These are phyloP conservation scores for Masticophis lateralis DNA, from an alignment of 2,797 vertebrate genomes.

Conservation along the genomic window DNA sequence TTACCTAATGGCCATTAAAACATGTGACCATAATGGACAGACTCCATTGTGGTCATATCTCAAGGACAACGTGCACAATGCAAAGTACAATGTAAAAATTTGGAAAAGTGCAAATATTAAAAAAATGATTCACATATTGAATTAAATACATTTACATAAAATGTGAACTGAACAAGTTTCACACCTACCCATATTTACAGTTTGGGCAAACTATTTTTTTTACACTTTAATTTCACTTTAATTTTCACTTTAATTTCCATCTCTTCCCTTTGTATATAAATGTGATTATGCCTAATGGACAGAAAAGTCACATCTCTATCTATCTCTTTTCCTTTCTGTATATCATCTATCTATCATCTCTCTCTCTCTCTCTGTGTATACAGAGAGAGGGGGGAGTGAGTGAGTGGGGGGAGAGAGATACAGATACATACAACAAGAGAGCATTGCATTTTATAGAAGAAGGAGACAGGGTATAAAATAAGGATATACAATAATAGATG, in stretches of 20 bases:
- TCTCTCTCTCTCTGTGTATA: neutral
- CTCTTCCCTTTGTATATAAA: neutral
- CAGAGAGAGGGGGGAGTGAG: no score
- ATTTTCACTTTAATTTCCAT: neutral
- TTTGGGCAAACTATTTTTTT: neutral
- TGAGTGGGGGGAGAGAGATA: no score
- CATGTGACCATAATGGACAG: neutral
- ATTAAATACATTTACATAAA: neutral
- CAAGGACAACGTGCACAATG: neutral
- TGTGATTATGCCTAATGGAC: neutral
- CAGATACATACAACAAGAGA: neutral
- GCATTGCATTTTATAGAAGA: neutral
- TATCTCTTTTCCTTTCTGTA: neutral
- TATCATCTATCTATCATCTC: neutral
- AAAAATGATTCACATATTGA: neutral
- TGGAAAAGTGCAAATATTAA: neutral
- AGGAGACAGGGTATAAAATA: neutral
- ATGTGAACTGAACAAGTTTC: neutral
- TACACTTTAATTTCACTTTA: neutral
- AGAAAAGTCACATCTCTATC: neutral
- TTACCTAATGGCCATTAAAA: neutral
- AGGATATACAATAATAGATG: neutral
- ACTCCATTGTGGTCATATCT: neutral
- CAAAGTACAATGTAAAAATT: neutral
- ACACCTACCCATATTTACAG: neutral